Evolutionary conservation across 2,113 vertebrate genomes (phyloP), one percentile per base, ranked within the genome.

Genomic region (Pygoscelis adeliae): DNA sequence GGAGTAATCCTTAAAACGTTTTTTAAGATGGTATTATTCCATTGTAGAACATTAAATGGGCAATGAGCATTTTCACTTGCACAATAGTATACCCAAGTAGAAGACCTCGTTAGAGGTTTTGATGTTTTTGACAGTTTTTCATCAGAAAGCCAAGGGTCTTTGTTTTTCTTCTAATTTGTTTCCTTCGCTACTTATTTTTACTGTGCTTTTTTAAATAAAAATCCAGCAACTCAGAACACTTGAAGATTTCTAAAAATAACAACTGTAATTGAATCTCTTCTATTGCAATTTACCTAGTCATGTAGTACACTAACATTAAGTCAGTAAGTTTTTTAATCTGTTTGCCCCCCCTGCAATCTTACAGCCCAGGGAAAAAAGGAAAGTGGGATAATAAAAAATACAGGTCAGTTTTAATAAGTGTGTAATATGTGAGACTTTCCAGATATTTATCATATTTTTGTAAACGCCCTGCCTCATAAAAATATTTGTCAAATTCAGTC

Each of bases 291-390:
- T 89, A 40, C 15, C 8, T 13, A 40, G 21, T 83, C 36, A 14
- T 55, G n/a, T 65, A 47, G n/a, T 72, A 56, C 4, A 19, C 23
- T 46, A 26, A 14, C 15, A 34, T 74, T 70, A 61, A 62, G 72
- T 46, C 0, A 0, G 29, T 78, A 26, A 42, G 2, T 3, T 22
- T 87, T 69, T 81, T 49, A 15, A 19, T 40, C 47, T 69, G 4
- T 40, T 14, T 80, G 13, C 47, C 5, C 29, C 5, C 18, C 15
- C 25, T 8, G 3, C 40, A 85, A 10, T 67, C 26, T 74, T 79
- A 34, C 13, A 86, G 32, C 18, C 50, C 23, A 27, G 6, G 26
- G 26, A n/a, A 85, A 32, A 44, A 11, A 82, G 38, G 21, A 59
- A 81, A 72, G 4, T 5, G 8, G 4, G 7, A 5, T 72, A 59